Base-by-base conservation (phyloP, 2,888 invertebrate genomes). In the Zygogramma bicolorata region DNA sequence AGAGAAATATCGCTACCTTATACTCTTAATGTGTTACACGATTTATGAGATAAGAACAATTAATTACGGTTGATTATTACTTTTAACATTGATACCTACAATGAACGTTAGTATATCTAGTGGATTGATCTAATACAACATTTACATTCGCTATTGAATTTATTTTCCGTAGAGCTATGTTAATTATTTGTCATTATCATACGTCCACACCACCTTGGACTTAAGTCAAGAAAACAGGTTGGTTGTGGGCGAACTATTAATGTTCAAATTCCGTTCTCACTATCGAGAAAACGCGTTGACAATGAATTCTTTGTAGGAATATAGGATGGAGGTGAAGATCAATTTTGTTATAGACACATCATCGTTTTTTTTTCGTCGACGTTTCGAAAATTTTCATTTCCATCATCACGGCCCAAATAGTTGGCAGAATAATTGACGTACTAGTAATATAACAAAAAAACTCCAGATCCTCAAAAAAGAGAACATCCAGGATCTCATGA, bases 211-310 rank as follows among this genome's bases (percentile, higher is more conserved):
- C n/a, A 53, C 53, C 53, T 53, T 53, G 53, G 27, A 53, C 53
- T 53, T 25, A 53, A n/a, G 25, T n/a, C 25, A 27, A 53, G 53
- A 1, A 53, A 53, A 53, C 53, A 22, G 7, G 53, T 53, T 53
- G 27, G n/a, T 27, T 13, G 53, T 53, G 53, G 53, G 53, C 53
- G 25, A 53, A 53, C 20, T n/a, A 53, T 53, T 53, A n/a, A n/a
- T 42, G 22, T 53, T 53, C 0, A 25, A 27, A 53, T 53, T 53
- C n/a, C 53, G 22, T 53, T 53, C 4, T 13, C 6, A 22, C 53
- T 53, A 6, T 53, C 13, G n/a, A 38, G n/a, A n/a, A n/a, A n/a
- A n/a, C n/a, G n/a, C n/a, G n/a, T n/a, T n/a, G n/a, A n/a, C n/a
- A n/a, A n/a, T n/a, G n/a, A n/a, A n/a, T n/a, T n/a, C n/a, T n/a